These are phyloP conservation scores for Pyralis farinalis DNA, from an alignment of 2,888 invertebrate species.

Conservation along the genomic window DNA sequence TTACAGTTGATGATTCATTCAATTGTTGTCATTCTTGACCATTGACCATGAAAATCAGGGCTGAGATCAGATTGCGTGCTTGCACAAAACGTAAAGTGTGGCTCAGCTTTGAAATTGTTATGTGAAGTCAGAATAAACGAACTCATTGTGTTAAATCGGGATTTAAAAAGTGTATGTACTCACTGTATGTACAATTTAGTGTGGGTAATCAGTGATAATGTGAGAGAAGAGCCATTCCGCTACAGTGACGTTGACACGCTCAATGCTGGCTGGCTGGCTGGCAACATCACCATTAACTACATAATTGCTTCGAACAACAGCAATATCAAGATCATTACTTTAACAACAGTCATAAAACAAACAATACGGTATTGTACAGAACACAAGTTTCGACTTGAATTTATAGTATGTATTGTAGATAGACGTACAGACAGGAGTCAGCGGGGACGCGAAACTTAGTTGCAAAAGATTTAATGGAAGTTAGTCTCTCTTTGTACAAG, in stretches of 20 bases:
- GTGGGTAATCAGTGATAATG: too few relatives aligned
- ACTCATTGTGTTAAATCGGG: too few relatives aligned
- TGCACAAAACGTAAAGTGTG: too few relatives aligned
- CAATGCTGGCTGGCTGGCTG: background rate
- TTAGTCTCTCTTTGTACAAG: conserved; percentile 74
- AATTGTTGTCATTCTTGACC: too few relatives aligned
- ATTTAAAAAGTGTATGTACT: too few relatives aligned
- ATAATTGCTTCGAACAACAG: conserved; percentile 1
- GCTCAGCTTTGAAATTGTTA: too few relatives aligned
- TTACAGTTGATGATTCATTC: too few relatives aligned
- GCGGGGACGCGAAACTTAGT: conserved; percentile 60
- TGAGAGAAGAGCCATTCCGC: background rate
- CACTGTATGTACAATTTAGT: too few relatives aligned
- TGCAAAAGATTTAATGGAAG: conserved; percentile 80
- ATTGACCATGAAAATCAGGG: too few relatives aligned
- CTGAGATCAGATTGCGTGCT: too few relatives aligned
- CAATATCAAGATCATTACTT: conserved; percentile 7
- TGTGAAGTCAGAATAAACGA: too few relatives aligned
- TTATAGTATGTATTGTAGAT: conserved; percentile 19
- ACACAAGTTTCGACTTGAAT: conserved; percentile 9
- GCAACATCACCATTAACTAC: background rate
- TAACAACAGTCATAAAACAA: conserved; percentile 10
- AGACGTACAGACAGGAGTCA: conserved; percentile 48
- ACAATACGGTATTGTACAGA: conserved; percentile 8
- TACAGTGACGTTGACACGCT: background rate